phyloP scores from a whole-genome alignment of 2,888 invertebrate species.

The Scelioninae gen. 1 region DNA sequence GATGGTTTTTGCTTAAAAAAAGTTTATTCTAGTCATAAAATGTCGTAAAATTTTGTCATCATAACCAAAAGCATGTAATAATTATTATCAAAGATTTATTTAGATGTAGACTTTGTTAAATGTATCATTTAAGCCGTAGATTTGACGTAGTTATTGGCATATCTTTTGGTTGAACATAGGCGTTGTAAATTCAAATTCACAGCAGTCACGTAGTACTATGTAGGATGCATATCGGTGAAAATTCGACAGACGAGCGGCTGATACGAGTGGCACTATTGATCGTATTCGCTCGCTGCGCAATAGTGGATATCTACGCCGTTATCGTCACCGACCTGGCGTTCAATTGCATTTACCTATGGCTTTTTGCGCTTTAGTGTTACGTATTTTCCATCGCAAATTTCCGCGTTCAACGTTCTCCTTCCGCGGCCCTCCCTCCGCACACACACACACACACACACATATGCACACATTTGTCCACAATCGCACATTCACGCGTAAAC shows the following conservation, averaged over 20 bases:
- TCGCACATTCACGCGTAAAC: slow-evolving; percentile 4
- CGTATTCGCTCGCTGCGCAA: slow-evolving; percentile 72
- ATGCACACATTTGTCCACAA: slow-evolving; percentile 7
- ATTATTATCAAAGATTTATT: no score
- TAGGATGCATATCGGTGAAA: slow-evolving; percentile 67
- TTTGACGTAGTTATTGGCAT: slow-evolving; percentile 47
- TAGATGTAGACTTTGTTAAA: no score
- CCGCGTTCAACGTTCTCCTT: slow-evolving; percentile 45
- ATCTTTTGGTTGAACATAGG: slow-evolving; percentile 35
- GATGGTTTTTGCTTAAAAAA: no score
- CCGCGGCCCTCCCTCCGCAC: background rate
- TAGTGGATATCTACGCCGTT: slow-evolving; percentile 71
- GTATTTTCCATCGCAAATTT: slow-evolving; percentile 69
- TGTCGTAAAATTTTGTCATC: no score
- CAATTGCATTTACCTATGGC: slow-evolving; percentile 71
- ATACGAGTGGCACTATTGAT: slow-evolving; percentile 72
- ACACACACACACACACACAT: background rate
- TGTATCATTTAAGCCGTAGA: slow-evolving; percentile 9
- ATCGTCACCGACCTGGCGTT: slow-evolving; percentile 71
- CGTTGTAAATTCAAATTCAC: slow-evolving; percentile 51
- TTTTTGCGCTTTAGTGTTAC: slow-evolving; percentile 70
- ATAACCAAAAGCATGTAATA: no score
- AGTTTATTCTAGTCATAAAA: no score
- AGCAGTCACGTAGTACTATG: slow-evolving; percentile 48
- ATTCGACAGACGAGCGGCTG: slow-evolving; percentile 71